Percentiles rank a stretch among this genome's conserved stretches.
Conservation (phyloP, 1,140 invertebrate genomes). For the Lordiphosa collinella region DNA sequence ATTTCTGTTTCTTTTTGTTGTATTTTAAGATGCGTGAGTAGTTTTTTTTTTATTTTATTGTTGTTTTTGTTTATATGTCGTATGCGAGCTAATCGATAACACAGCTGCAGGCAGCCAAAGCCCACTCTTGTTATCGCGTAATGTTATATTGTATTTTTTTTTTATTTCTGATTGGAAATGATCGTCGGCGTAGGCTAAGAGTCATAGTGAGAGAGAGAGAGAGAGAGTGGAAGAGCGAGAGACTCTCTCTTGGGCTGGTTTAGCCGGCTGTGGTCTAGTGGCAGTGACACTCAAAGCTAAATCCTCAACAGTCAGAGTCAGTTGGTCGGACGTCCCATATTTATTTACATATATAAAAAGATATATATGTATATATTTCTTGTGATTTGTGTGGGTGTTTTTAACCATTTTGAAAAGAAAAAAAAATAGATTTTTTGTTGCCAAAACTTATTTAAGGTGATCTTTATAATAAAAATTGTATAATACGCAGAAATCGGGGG, state of each 20-base stretch:
- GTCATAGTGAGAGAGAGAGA: neutral
- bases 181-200: constrained; percentile 32
- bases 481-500: constrained; percentile 41
- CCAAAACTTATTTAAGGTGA: constrained; percentile 52
- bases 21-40: constrained; percentile 28
- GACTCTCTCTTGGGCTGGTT: constrained; percentile 3
- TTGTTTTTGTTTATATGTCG: constrained; percentile 2
- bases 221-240: neutral
- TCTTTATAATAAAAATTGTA: constrained; percentile 52
- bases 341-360: constrained; percentile 34
- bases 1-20: constrained; percentile 28
- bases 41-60: constrained; percentile 31
- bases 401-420: constrained; percentile 33
- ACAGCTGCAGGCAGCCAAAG: constrained; percentile 23
- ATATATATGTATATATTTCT: constrained; percentile 2
- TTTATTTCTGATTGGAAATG: constrained; percentile 28
- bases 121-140: constrained; percentile 58
- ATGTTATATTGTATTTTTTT: constrained; percentile 15
- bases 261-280: constrained; percentile 51
- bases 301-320: constrained; percentile 46
- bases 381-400: constrained; percentile 31
- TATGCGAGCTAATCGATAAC: constrained; percentile 49
- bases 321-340: constrained; percentile 52
- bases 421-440: constrained; percentile 35
- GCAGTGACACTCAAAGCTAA: constrained; percentile 64